Base-by-base conservation (phyloP, 1,140 invertebrate genomes). In the Nephila pilipes region DNA sequence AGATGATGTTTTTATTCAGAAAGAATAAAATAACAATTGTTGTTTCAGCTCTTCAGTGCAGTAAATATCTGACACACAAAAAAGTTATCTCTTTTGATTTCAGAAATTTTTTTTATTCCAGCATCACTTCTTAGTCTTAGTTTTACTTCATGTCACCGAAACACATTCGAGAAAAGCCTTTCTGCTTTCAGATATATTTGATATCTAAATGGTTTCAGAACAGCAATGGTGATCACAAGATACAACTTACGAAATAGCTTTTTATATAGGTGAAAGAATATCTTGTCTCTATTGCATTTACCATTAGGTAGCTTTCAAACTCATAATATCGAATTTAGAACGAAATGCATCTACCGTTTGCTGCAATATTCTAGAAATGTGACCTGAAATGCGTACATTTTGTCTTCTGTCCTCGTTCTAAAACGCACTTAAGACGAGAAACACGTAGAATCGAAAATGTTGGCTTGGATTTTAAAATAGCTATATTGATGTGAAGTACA, bases 191-290 rank as follows among this genome's bases (percentile, higher is more conserved):
- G 25, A 29, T 12, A 14, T 29, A 25, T 69, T 69, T 29, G 63
- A 69, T 69, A 69, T 69, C 25, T 69, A 25, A 69, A 69, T 69
- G 63, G 63, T n/a, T 63, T 69, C 25, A 46, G 46, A 14, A 69
- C 6, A 69, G 25, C 63, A 69, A 12, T 14, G 22, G 63, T 69
- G 25, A 32, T 25, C 63, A 29, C 63, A 12, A 29, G 12, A 29
- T 29, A 69, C 25, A 69, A n/a, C n/a, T 69, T 69, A 14, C 22
- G 63, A 69, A 69, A 69, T 69, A 12, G 63, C 63, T 29, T 69
- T 69, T 69, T n/a, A 12, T 46, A 46, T 2, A 69, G 63, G 12
- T 69, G 63, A 69, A 65, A 65, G 25, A 69, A 29, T 29, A 29
- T 12, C 58, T 69, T 69, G 14, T 16, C 63, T 69, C 1, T n/a